Conservation (phyloP, 2,797 vertebrate genomes). For the Halcyon smyrnensis region DNA sequence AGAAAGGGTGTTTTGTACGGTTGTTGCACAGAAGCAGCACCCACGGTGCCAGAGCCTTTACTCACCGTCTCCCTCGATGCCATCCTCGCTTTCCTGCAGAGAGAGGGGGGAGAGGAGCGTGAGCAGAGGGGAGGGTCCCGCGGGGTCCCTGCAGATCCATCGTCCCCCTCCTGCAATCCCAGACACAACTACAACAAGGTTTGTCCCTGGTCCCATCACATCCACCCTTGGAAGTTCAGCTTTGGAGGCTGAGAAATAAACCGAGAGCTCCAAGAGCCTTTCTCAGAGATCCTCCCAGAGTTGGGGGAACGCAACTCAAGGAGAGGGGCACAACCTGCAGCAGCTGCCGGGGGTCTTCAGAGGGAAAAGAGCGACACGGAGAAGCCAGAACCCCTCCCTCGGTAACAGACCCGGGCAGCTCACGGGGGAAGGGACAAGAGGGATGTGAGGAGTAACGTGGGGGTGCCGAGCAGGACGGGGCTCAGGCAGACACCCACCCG, state of each 20-base stretch:
- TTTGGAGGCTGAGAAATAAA: background rate
- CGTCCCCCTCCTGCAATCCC: background rate
- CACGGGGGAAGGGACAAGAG: background rate
- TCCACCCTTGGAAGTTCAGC: background rate
- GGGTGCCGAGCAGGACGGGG: fast-evolving
- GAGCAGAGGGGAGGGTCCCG: background rate
- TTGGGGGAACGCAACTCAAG: fast-evolving
- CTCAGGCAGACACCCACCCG: background rate
- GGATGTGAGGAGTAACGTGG: background rate
- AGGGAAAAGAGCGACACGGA: background rate
- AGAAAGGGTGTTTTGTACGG: background rate
- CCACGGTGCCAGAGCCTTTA: background rate
- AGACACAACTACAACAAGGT: background rate
- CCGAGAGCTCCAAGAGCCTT: background rate
- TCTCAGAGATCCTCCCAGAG: background rate
- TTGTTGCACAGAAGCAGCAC: too few relatives aligned
- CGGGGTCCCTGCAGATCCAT: background rate
- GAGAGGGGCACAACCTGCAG: background rate
- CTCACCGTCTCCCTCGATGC: slow-evolving; percentile 93
- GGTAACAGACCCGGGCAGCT: background rate
- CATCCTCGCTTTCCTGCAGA: slow-evolving; percentile 93
- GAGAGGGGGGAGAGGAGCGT: background rate
- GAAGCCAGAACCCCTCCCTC: background rate
- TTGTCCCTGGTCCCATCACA: fast-evolving
- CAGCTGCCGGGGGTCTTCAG: background rate